Evolutionary conservation across 53 echinoderm and acorn worm genomes (phyloP).

Genomic region (Holothuria scabra): DNA sequence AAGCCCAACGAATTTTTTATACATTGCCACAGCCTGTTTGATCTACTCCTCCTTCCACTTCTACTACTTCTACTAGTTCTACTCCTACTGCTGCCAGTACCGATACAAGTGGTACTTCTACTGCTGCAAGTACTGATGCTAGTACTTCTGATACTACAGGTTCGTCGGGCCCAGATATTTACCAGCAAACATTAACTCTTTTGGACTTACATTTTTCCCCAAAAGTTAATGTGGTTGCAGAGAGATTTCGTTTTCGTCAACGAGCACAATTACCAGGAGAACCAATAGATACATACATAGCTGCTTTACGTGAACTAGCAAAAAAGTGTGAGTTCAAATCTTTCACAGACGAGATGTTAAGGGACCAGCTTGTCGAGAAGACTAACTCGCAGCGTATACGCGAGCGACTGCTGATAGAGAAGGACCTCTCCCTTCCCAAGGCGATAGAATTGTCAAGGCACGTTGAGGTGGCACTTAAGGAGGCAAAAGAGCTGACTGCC

Average conservation of each 20-base stretch:
- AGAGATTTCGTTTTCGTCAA: conserved; percentile 10
- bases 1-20: conserved; percentile 15
- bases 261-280: background rate
- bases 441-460: background rate
- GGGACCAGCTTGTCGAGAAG: conserved; percentile 19
- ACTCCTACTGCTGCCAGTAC: too few relatives aligned
- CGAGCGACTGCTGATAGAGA: background rate
- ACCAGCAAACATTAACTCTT: conserved; percentile 2
- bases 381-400: background rate
- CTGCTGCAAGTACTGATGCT: too few relatives aligned
- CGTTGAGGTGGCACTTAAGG: background rate
- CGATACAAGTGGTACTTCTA: too few relatives aligned
- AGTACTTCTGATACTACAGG: background rate
- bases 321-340: background rate
- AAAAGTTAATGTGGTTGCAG: conserved; percentile 13
- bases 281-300: background rate
- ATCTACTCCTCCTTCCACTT: background rate
- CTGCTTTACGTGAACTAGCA: conserved; percentile 1
- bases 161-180: background rate
- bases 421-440: background rate
- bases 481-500: background rate
- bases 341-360: background rate
- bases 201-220: conserved; percentile 5
- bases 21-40: conserved; percentile 10
- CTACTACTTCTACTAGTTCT: too few relatives aligned